These are phyloP conservation scores for Drosophila aff. DNA, from an alignment of 1,140 invertebrate species.

Conservation along the genomic window DNA sequence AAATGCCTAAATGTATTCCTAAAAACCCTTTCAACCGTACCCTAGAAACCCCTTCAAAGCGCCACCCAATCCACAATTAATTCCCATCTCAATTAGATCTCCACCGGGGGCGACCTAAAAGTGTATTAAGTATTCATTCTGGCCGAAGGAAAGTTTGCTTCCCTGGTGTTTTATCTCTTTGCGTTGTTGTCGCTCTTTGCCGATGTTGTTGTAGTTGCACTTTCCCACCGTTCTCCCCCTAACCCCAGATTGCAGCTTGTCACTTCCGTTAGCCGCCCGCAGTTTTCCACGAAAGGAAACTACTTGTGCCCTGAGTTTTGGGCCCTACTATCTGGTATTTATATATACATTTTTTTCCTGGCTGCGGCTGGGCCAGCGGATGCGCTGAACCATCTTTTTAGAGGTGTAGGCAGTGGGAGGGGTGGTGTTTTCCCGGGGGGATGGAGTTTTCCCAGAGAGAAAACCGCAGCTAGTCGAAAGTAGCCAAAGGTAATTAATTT, in stretches of 20 bases:
- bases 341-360: conserved; percentile 20
- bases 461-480: conserved; percentile 75
- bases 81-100: conserved; percentile 16
- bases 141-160: conserved; percentile 1
- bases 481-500: conserved; percentile 84
- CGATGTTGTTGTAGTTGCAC: conserved; percentile 50
- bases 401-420: conserved; percentile 11
- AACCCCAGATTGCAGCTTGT: conserved; percentile 47
- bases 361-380: conserved; percentile 66
- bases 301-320: conserved; percentile 55
- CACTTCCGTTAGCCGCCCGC: conserved; percentile 72
- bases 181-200: conserved; percentile 31
- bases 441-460: conserved; percentile 14
- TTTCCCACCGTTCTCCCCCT: not conserved
- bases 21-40: not conserved
- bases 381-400: conserved; percentile 66
- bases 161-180: conserved; percentile 39
- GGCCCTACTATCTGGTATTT: conserved; percentile 27
- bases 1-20: not conserved
- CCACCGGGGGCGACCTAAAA: conserved; percentile 5
- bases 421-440: conserved; percentile 20
- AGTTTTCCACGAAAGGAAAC: conserved; percentile 58
- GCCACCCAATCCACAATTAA: conserved; percentile 10
- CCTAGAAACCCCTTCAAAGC: not conserved
- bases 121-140: conserved; percentile 45